Base-by-base conservation (phyloP, 2,797 vertebrate genomes). In the Semaprochilodus insignis region DNA sequence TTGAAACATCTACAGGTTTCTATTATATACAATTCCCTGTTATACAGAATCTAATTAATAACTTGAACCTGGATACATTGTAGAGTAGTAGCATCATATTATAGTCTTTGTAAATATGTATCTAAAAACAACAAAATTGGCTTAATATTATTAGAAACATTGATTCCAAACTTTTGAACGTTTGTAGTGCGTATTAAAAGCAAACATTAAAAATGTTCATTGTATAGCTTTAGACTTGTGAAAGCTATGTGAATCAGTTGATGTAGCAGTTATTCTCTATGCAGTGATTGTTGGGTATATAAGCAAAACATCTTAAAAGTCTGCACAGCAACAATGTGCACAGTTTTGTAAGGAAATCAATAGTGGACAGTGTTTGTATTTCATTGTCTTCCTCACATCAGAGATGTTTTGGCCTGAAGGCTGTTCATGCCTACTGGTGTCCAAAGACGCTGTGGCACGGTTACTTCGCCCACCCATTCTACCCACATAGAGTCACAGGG, bases 351-450 rank as follows among this genome's bases (percentile, higher is more conserved):
- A 51, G 7, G 48, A 71, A 27, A 74, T 74, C 74, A 67, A 84
- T 19, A 55, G 65, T 31, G 62, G 79, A 55, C 59, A 69, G 0
- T 62, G 63, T 75, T 76, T 70, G 55, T 57, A 78, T 66, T 80
- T 62, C 62, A 87, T 80, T 78, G 25, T 78, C 40, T 81, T 73
- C 25, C 74, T 69, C 54, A 69, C 70, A 79, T 79, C 79, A 70
- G 25, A 82, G 51, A 83, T 74, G 66, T 78, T 86, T 85, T 81
- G 71, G 77, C 80, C 85, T 40, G 8, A 40, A 40, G 77, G 44
- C 48, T 82, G 69, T 85, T 76, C 52, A 44, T 25, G 40, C 85
- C 85, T 83, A 85, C 87, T 81, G 77, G 66, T 83, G 71, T 83
- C 78, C n/a, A 80, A 81, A 81, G 83, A 60, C 75, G 54, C 31